Base-by-base conservation (phyloP, 2,888 invertebrate species). In the Ametastegia equiseti region DNA sequence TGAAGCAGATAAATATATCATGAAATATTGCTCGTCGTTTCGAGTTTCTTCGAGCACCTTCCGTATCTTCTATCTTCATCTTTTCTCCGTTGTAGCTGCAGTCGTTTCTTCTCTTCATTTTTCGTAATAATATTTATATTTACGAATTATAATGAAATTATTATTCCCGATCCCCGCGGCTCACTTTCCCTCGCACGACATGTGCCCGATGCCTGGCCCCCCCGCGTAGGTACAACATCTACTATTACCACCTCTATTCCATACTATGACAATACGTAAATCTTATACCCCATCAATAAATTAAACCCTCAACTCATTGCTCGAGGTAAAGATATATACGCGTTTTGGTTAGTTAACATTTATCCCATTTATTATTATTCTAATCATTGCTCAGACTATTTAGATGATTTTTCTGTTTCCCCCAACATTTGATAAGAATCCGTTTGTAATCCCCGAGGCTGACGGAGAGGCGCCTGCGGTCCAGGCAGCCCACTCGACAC, bases 401-500 rank as follows among this genome's bases (percentile, higher is more conserved):
- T 71, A 71, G n/a, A n/a, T n/a, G n/a, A n/a, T n/a, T n/a, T n/a
- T n/a, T n/a, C n/a, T n/a, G n/a, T n/a, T n/a, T n/a, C n/a, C n/a
- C n/a, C n/a, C n/a, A 71, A 71, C 23, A 47, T 45, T 19, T 71
- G 7, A 45, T 15, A 36, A 75, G 33, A 15, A 27, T 45, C 23
- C 75, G 50, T 54, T 54, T 33, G 33, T 27, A 54, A 71, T 15
- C 75, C n/a, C 45, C 75, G 75, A 75, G 54, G 36, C 36, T 75
- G 30, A 82, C 82, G 81, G 80, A 82, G 83, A 84, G 84, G 87
- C 86, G 86, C 88, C 88, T 88, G 88, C 88, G 89, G 89, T 90
- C 88, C 89, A 89, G 89, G 88, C 88, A 88, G 88, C 88, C 88
- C 89, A 88, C 87, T 87, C 87, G 87, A 86, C 84, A 90, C 90